A percentile compares a stretch with the other conserved stretches of the same genome.
Evolutionary conservation across 2,113 vertebrate species (phyloP).

Genomic region (Misgurnus mizolepis): DNA sequence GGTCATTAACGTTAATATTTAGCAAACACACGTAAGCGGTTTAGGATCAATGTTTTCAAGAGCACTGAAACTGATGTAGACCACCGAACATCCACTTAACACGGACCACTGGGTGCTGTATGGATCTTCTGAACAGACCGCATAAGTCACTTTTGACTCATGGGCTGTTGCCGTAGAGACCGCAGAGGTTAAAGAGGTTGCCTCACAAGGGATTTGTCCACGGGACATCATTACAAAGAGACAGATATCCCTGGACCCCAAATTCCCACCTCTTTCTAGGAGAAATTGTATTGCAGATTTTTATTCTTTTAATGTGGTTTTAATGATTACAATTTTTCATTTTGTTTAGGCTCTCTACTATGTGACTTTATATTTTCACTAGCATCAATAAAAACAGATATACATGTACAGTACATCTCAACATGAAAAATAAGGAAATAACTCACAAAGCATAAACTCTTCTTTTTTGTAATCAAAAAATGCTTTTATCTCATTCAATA

Average conservation of each 20-base stretch:
- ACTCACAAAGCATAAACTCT: conserved; percentile 53
- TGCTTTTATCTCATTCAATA: conserved; percentile 58
- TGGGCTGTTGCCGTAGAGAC: conserved; percentile 51
- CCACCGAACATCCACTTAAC: not conserved
- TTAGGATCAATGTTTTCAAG: conserved; percentile 1
- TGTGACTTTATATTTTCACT: not conserved
- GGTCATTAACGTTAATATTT: not conserved
- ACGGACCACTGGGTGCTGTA: conserved; percentile 52
- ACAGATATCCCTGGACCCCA: conserved; percentile 59
- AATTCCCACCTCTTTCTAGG: conserved; percentile 70
- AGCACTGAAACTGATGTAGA: not conserved
- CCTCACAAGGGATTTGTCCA: conserved; percentile 54
- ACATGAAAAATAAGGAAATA: too few species aligned
- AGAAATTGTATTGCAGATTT: not conserved
- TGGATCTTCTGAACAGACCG: not conserved
- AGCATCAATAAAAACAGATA: too few species aligned
- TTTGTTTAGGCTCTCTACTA: too few species aligned
- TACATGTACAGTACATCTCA: too few species aligned
- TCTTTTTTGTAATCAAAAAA: conserved; percentile 66
- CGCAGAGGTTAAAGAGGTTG: conserved; percentile 65
- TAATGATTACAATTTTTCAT: too few species aligned
- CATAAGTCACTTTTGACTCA: conserved; percentile 27
- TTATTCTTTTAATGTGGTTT: not conserved
- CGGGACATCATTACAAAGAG: conserved; percentile 53
- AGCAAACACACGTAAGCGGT: conserved; percentile 6